phyloP scores from a whole-genome alignment of 2,888 invertebrate species.

The Sminthurides aquaticus region DNA sequence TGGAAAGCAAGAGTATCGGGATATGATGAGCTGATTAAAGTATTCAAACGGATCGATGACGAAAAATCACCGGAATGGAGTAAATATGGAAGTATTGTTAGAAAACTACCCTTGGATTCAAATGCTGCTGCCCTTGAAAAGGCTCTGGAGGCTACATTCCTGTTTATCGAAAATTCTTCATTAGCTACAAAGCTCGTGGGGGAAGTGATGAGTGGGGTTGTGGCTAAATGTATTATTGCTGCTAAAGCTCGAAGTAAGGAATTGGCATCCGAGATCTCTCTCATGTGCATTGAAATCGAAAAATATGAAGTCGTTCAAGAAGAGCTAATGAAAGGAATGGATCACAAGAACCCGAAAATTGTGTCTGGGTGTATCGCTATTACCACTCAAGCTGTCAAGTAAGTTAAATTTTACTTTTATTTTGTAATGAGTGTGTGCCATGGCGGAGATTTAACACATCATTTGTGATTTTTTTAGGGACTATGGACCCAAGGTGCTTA shows the following conservation, averaged over 20 bases:
- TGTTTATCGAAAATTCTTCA: conserved; percentile 84
- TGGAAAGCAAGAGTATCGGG: conserved; percentile 95
- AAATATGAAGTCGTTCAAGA: conserved; percentile 84
- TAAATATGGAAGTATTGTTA: conserved; percentile 80
- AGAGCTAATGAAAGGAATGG: conserved; percentile 85
- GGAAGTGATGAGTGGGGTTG: conserved; percentile 81
- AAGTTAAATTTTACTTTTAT: conserved; percentile 27
- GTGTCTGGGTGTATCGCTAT: conserved; percentile 74
- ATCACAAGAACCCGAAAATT: conserved; percentile 93
- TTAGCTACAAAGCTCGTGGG: conserved; percentile 74
- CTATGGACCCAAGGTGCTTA: conserved; percentile 86
- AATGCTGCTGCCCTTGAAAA: conserved; percentile 95
- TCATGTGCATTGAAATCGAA: conserved; percentile 94
- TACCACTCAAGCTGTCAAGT: conserved; percentile 64
- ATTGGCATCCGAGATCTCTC: conserved; percentile 73
- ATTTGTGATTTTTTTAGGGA: conserved; percentile 52
- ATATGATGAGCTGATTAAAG: conserved; percentile 84
- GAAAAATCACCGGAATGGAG: conserved; percentile 91
- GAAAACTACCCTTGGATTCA: conserved; percentile 88
- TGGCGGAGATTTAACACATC: neutral
- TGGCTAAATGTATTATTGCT: conserved; percentile 86
- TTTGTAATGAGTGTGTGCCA: neutral
- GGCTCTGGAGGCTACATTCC: conserved; percentile 82
- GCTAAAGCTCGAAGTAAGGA: conserved; percentile 87
- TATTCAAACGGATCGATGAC: conserved; percentile 79